These are phyloP conservation scores for Smittia aterrima DNA, from an alignment of 2,888 invertebrate species.

Conservation along the genomic window DNA sequence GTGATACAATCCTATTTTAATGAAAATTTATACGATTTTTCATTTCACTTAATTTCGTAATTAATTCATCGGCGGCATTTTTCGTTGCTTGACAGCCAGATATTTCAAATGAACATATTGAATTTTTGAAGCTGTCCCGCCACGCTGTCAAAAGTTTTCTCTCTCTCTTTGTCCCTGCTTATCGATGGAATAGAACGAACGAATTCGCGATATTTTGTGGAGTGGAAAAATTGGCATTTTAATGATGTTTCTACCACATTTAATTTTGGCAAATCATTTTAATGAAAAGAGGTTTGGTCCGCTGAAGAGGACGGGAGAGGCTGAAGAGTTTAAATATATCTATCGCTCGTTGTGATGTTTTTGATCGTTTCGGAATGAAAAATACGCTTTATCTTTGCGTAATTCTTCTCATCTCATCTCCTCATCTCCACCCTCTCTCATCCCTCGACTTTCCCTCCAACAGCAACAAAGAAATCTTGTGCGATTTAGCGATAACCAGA, in stretches of 20 bases:
- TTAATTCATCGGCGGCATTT: slow-evolving; percentile 17
- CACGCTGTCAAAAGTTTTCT: no score
- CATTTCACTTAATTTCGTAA: slow-evolving; percentile 34
- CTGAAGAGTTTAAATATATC: no score
- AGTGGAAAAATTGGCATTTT: background rate
- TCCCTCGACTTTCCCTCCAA: background rate
- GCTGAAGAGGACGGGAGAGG: no score
- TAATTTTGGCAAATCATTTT: background rate
- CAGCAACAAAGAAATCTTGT: background rate
- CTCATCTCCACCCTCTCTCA: background rate
- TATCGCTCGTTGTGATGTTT: background rate
- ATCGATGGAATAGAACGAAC: no score
- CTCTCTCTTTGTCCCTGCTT: no score
- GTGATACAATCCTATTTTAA: slow-evolving; percentile 3
- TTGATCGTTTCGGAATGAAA: background rate
- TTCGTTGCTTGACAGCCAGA: background rate
- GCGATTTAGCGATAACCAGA: slow-evolving; percentile 2
- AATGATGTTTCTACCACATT: background rate
- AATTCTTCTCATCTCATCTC: background rate
- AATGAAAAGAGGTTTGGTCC: no score
- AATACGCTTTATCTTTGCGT: background rate
- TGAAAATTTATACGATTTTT: slow-evolving; percentile 38
- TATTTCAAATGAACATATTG: background rate
- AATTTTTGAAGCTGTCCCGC: no score
- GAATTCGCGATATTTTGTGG: no score